Evolutionary conservation across 2,888 invertebrate genomes (phyloP).

Genomic region (Torymus auratus): DNA sequence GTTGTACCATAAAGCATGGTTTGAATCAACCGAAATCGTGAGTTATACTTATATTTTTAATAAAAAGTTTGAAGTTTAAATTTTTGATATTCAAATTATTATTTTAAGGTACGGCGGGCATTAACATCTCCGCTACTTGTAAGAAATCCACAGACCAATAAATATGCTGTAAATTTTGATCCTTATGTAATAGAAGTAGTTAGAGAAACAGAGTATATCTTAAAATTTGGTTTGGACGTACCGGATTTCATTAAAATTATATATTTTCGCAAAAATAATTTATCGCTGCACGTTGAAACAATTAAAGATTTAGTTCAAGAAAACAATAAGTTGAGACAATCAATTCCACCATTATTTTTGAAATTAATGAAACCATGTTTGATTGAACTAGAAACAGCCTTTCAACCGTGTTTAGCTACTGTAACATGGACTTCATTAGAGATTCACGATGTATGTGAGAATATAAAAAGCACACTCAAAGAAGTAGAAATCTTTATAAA

Average conservation of each 20-base stretch:
- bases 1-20: slow-evolving; percentile 90
- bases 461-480: slow-evolving; percentile 79
- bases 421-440: slow-evolving; percentile 91
- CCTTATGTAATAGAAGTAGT: slow-evolving; percentile 85
- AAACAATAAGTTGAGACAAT: slow-evolving; percentile 78
- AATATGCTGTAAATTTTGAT: slow-evolving; percentile 86
- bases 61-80: no score
- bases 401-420: slow-evolving; percentile 86
- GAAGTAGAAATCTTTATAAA: slow-evolving; percentile 83
- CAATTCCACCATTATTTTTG: slow-evolving; percentile 83
- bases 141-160: slow-evolving; percentile 82
- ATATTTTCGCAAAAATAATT: slow-evolving; percentile 84
- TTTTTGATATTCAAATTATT: no score
- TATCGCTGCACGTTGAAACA: slow-evolving; percentile 81
- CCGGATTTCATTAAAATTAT: slow-evolving; percentile 88
- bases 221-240: slow-evolving; percentile 85
- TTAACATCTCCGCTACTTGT: slow-evolving; percentile 85
- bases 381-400: slow-evolving; percentile 83
- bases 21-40: slow-evolving; percentile 85
- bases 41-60: slow-evolving; percentile 60
- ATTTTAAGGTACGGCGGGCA: slow-evolving; percentile 80
- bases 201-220: slow-evolving; percentile 89
- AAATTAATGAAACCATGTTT: slow-evolving; percentile 84
- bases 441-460: slow-evolving; percentile 81
- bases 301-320: slow-evolving; percentile 82